phyloP scores from a whole-genome alignment of 2,888 invertebrate species.

The Rotaria macrura region DNA sequence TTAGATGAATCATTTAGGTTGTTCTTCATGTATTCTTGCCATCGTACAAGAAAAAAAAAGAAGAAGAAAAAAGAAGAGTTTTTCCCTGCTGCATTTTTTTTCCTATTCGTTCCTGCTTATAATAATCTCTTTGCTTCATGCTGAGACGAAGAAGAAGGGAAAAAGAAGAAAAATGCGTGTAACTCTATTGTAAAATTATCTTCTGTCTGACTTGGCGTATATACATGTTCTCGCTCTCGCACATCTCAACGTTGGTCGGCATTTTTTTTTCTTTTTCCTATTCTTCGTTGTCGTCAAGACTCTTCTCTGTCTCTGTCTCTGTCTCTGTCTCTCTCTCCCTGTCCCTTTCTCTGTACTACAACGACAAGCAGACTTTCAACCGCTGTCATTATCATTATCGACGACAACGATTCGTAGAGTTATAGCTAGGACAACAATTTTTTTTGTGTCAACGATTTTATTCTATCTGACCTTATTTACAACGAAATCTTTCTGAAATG shows the following conservation, averaged over 20 bases:
- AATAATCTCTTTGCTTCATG: neutral
- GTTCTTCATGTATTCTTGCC: neutral
- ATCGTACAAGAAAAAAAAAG: neutral
- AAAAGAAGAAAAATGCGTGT: slow-evolving; percentile 5
- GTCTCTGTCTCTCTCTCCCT: neutral
- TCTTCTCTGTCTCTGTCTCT: neutral
- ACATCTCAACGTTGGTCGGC: neutral
- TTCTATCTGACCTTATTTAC: neutral
- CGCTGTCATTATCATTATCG: slow-evolving; percentile 1
- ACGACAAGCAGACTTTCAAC: neutral
- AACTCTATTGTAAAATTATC: slow-evolving; percentile 8
- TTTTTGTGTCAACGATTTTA: neutral
- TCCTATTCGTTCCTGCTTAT: neutral
- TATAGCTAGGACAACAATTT: neutral
- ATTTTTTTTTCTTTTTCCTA: neutral
- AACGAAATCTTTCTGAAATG: neutral
- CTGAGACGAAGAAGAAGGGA: neutral
- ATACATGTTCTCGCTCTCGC: neutral
- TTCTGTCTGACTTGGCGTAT: neutral
- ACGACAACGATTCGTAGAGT: neutral
- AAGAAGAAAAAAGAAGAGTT: neutral
- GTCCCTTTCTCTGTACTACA: neutral
- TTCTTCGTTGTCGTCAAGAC: neutral
- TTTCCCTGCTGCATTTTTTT: neutral
- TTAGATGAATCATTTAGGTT: neutral